Evolutionary conservation across 2,888 invertebrate genomes (phyloP), one percentile per base, ranked within the genome.

Genomic region (Nephrotoma flavescens): DNA sequence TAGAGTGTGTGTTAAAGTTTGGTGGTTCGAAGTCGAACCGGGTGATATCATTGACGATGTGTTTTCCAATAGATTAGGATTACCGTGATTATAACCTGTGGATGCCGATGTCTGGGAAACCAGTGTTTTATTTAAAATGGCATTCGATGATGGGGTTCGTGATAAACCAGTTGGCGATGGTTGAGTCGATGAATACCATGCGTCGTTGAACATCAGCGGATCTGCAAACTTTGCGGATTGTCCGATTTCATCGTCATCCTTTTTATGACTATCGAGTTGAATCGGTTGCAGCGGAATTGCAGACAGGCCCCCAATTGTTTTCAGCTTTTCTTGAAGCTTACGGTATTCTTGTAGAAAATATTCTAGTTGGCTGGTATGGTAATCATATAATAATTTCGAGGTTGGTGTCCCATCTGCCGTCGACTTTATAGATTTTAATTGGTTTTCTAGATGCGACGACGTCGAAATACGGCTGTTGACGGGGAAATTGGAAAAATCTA

Each of bases 321-420:
- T 95, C 88, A 96, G 92, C 90, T 96, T 95, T 90, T 95, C 95
- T 90, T 96, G 95, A 87, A 96, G 92, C 89, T 93, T 94, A 88
- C 96, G 93, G 90, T 96, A 96, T 90, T 96, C 96, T 89, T 96
- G 95, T 84, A 96, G 93, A 90, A 96, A 96, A 87, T 95, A 93
- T 89, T 96, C 96, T 88, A 96, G 91, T 90, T 96, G 96, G 15
- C 96, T 95, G 0, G 96, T 95, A 90, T 96, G 95, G 89, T 96
- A 96, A 89, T 96, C 96, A 90, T 95, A 96, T 85, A 85, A 85
- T 6, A 85, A 45, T 44, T 85, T 42, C 4, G 85, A 44, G 7
- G 84, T 42, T 42, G 42, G 42, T 19, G 94, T 92, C 85, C 92
- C 93, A 85, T 94, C 93, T 87, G 93, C 93, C 87, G 92, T 90